These are phyloP conservation scores for Antheraea yamamai DNA, from an alignment of 2,888 invertebrate genomes.

Conservation along the genomic window DNA sequence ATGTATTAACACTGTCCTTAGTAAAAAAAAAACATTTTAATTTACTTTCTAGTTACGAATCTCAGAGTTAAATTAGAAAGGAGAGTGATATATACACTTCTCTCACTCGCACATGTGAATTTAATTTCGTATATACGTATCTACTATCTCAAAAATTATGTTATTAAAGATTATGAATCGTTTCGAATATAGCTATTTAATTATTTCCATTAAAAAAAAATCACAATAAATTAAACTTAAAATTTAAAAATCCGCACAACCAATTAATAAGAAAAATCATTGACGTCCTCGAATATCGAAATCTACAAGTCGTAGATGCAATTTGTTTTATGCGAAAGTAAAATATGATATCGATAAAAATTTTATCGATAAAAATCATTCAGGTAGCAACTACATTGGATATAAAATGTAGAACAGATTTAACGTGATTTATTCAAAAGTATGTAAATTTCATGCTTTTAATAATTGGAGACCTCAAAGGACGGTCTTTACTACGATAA, in stretches of 20 bases:
- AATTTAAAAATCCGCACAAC: constrained; percentile 63
- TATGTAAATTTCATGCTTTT: background rate
- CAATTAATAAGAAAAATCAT: constrained; percentile 43
- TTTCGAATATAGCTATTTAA: background rate
- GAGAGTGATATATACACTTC: background rate
- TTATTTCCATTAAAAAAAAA: constrained; percentile 49
- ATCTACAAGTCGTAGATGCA: background rate
- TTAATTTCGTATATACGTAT: background rate
- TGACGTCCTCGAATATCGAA: constrained; percentile 22
- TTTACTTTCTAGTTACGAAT: background rate
- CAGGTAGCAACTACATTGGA: background rate
- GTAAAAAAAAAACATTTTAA: background rate
- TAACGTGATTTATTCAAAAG: background rate
- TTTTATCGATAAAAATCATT: background rate
- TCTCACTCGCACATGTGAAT: background rate
- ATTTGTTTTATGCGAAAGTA: background rate
- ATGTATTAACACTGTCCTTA: background rate
- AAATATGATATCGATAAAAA: background rate
- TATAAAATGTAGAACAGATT: background rate
- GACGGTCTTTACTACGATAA: background rate
- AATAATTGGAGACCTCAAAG: background rate
- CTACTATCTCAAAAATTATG: background rate
- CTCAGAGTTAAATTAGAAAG: background rate
- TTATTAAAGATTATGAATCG: background rate
- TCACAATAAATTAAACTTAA: constrained; percentile 71